Conservation (phyloP, 2,888 invertebrate genomes). For the Xestoiulus laeticollis region DNA sequence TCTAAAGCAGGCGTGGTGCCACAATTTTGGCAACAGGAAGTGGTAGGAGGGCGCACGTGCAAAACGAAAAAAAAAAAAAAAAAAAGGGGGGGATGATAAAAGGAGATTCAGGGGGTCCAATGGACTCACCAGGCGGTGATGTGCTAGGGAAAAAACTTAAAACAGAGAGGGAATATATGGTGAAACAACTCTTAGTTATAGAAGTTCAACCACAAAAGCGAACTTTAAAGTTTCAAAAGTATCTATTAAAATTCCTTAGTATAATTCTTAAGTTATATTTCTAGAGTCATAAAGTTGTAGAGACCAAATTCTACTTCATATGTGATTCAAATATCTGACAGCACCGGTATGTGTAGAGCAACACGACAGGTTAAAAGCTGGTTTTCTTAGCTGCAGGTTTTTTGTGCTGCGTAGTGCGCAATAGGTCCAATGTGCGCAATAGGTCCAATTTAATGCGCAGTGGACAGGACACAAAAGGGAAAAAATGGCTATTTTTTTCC, state of each 20-base stretch:
- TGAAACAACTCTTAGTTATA: not conserved
- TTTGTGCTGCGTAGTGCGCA: not conserved
- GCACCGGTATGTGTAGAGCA: not conserved
- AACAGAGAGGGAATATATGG: not conserved
- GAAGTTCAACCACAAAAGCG: not conserved
- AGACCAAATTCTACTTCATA: too few relatives aligned
- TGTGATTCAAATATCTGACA: too few relatives aligned
- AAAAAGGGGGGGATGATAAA: not conserved
- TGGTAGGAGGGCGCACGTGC: conserved; percentile 32
- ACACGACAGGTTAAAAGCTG: too few relatives aligned
- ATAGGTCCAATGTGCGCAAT: not conserved
- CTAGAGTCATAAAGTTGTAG: not conserved
- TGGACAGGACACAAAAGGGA: too few relatives aligned
- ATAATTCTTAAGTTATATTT: not conserved
- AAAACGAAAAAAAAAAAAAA: conserved; percentile 12
- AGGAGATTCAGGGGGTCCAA: not conserved
- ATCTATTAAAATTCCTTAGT: not conserved
- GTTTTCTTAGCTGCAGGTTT: too few relatives aligned
- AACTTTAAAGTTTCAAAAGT: not conserved
- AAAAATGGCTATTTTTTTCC: too few relatives aligned
- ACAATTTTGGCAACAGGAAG: conserved; percentile 35
- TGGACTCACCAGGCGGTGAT: not conserved
- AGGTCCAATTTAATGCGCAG: too few relatives aligned
- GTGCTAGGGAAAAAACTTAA: not conserved
- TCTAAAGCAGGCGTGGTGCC: conserved; percentile 40